Base-by-base conservation (phyloP, 2,113 vertebrate genomes). In the Lethenteron reissneri region DNA sequence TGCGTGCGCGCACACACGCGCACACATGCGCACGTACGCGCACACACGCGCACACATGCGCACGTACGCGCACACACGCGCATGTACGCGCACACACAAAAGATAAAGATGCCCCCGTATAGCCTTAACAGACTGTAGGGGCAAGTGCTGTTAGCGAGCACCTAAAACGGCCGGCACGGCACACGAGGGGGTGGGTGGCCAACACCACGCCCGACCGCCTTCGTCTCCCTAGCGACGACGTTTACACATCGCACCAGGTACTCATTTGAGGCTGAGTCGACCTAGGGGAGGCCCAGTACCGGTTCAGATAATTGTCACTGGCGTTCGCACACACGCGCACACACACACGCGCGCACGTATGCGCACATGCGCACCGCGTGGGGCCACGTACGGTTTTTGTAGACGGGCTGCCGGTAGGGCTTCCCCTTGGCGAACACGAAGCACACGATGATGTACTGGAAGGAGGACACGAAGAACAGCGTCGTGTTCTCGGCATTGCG, bases 401-500 rank as follows among this genome's bases (percentile, higher is more conserved):
- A 95, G 85, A 85, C 88, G 8, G 92, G 94, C 76, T 97, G 90
- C 75, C 94, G 83, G 78, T 97, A 99, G 57, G 94, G 94, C 79
- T 88, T 95, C 77, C 94, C 94, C 82, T 99, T 97, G 76, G 92
- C 95, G 83, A 99, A 99, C 74, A 89, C 85, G 41, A 99, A 76
- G 59, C 92, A 91, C 71, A 97, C 87, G 71, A 88, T 88, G 79
- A 99, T 88, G 83, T 99, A 99, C 82, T 99, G 94, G 79, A 99
- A 97, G 76, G 81, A 85, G 76, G 94, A 96, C 79, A 99, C 81
- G 76, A 87, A 97, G 81, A 99, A 97, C 72, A 99, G 81, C 74
- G 90, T 96, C 74, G 91, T 99, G 80, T 99, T 99, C 82, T 95
- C 90, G 8, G 85, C 92, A 77, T 88, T 96, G 74, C 78, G 76